Evolutionary conservation across 2,113 vertebrate species (phyloP).

Genomic region (Emberiza fucata): DNA sequence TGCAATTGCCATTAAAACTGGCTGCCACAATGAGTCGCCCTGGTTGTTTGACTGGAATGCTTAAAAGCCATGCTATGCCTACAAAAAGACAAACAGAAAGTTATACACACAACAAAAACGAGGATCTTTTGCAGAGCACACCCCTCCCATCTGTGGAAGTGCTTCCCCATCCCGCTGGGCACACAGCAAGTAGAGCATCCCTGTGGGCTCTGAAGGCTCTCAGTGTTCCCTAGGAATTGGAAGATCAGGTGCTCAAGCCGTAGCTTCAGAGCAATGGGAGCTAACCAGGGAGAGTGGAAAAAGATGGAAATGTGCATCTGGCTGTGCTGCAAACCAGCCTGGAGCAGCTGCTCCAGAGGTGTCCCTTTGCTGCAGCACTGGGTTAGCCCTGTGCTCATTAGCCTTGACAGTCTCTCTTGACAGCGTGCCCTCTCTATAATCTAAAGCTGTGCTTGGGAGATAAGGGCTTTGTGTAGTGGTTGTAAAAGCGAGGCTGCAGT

Average conservation of each 20-base stretch:
- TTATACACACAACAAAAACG: background rate
- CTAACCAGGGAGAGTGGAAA: background rate
- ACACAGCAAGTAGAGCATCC: fast-evolving
- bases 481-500: conserved; percentile 41
- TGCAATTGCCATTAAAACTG: background rate
- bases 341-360: background rate
- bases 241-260: background rate
- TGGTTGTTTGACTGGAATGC: background rate
- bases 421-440: conserved; percentile 5
- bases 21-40: background rate
- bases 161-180: fast-evolving
- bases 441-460: conserved; percentile 49
- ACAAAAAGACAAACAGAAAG: background rate
- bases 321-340: background rate
- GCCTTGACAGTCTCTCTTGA: conserved; percentile 45
- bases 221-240: background rate
- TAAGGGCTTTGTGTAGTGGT: conserved; percentile 34
- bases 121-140: background rate
- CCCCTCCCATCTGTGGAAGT: background rate
- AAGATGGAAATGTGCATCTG: background rate
- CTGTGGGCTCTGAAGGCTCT: background rate
- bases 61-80: background rate
- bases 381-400: conserved; percentile 9
- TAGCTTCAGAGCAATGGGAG: background rate
- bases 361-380: background rate